Evolutionary conservation across 2,797 vertebrate genomes (phyloP), one percentile per base, ranked within the genome.

Genomic region (Oryzias sinensis): DNA sequence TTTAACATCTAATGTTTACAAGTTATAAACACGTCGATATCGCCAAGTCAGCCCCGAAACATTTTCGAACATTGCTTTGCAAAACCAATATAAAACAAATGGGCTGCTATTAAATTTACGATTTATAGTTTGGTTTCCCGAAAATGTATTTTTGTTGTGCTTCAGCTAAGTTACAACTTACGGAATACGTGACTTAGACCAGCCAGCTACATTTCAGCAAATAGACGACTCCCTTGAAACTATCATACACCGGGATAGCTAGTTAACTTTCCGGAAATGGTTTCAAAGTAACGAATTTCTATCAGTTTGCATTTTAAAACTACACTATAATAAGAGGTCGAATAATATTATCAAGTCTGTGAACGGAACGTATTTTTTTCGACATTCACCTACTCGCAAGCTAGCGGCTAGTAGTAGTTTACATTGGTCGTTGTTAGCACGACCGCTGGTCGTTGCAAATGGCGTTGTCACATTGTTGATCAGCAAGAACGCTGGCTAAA

Each of bases 191-290:
- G 61, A 18, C 18, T 82, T 68, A 67, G 56, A 66, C 65, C 61
- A 50, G 43, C 63, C 53, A 48, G 64, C 62, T 65, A 49, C 17
- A 60, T 74, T 82, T 80, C 87, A 88, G 89, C 85, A 89, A 88
- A 85, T 90, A 89, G 84, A 85, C 89, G 74, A 56, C 54, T 65
- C 84, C 87, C 53, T 72, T 79, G 77, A 85, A 81, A 80, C 57
- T 64, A 67, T 58, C 64, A 62, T 57, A 70, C 57, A 53, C 58
- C 22, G 41, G 24, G 50, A 48, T 52, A 59, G 53, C 17, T 57
- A 51, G 56, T 49, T 65, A 17, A 59, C 41, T 64, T 65, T 24
- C 37, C 51, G 11, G 17, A 11, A 4, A 56, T 5, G 33, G 22
- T 7, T 44, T 17, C 46, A 44, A 18, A 52, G 25, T 43, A 24